Evolutionary conservation across 2,113 vertebrate species (phyloP), one percentile per base, ranked within the genome.

Genomic region (Boleophthalmus pectinirostris): DNA sequence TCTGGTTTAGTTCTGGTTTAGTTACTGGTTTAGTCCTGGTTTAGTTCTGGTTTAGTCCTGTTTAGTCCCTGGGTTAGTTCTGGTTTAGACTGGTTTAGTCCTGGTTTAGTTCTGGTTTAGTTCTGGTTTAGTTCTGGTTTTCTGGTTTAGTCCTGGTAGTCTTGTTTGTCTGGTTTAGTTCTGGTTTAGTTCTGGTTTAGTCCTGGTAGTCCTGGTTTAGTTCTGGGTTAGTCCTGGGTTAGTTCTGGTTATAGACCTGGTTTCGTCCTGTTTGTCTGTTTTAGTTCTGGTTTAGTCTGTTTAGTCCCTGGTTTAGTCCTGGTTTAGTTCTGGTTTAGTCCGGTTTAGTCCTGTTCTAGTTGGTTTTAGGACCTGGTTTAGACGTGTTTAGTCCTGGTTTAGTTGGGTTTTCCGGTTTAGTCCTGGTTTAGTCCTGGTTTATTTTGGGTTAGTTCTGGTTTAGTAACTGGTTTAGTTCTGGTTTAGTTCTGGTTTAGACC

Each of bases 261-360:
- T 58, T 58, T 58, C 25, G 56, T 15, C 56, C 56, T 58, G 21
- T n/a, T n/a, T n/a, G n/a, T n/a, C n/a, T n/a, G n/a, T n/a, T n/a
- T n/a, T n/a, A n/a, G n/a, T n/a, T n/a, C n/a, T n/a, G n/a, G n/a
- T n/a, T n/a, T n/a, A n/a, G n/a, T n/a, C n/a, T n/a, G 23, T 58
- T 58, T 58, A 58, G 56, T 5, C n/a, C 23, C 56, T 58, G 56
- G 56, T 58, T 58, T 58, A 58, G 56, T 25, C 56, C 56, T 25
- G 56, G n/a, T n/a, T 24, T 24, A 57, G 54, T 13, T 3, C 12
- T 13, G 21, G 2, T 24, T 57, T 57, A 57, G 54, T 57, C 21
- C 12, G 53, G 53, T 56, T 56, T 23, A 56, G 53, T 10, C 53
- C 16, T 16, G n/a, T n/a, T n/a, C n/a, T n/a, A n/a, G n/a, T n/a